Base-by-base conservation (phyloP, 2,113 vertebrate genomes). In the Propithecus coquereli region DNA sequence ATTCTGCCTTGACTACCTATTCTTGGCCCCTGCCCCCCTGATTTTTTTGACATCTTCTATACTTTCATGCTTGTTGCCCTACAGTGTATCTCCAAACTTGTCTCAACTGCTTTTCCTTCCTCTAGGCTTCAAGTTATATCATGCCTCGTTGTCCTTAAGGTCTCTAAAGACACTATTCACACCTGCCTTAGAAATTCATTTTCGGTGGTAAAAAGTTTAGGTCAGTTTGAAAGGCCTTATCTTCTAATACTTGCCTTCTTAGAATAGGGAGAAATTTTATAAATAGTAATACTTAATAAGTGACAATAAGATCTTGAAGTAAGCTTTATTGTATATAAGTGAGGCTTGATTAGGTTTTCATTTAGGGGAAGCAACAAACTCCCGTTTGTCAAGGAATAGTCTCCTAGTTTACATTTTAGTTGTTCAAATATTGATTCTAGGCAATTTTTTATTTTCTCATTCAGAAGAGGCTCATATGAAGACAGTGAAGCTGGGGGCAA, bases 131-230 rank as follows among this genome's bases (percentile, higher is more conserved):
- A 34, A 66, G 32, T 66, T 83, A 45, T 85, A 12, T 47, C 23
- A 83, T 92, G 18, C 11, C 34, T 83, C 11, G 61, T 61, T 95
- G 79, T 57, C 25, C 54, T 93, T 91, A 88, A 45, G 8, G 6
- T 95, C 68, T 90, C 63, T 94, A 95, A 96, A 93, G 30, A 88
- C 25, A 79, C 20, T 86, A 8, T 91, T 82, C 17, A 83, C 2
- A 59, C 11, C 22, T 92, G 73, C 63, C 80, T 93, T 91, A 90
- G 73, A 84, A 92, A 90, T 84, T 90, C 9, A 27, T 94, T 83
- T 97, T 82, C 54, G 76, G n/a, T 71, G 45, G 14, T 40, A 90
- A 63, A 91, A 86, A 52, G 4, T 52, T 95, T 85, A 83, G 37
- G 1, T 83, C 25, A 90, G 50, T 82, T 96, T 81, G 45, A 97